Evolutionary conservation across 2,797 vertebrate genomes (phyloP), one percentile per base, ranked within the genome.

Genomic region (Hylomyscus alleni): DNA sequence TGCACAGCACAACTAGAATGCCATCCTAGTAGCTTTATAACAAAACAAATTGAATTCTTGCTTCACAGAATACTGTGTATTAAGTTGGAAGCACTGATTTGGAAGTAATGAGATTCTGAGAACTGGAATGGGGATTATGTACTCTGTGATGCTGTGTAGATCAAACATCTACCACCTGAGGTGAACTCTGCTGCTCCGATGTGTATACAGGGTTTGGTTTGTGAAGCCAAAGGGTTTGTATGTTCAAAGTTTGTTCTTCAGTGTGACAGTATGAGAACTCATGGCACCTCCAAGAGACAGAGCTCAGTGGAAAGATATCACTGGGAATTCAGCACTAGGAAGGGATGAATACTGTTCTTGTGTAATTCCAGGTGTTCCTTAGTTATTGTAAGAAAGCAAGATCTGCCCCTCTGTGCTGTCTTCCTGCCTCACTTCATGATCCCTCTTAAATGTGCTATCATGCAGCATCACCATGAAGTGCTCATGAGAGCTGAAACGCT

Each of bases 21-120:
- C n/a, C 60, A 89, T 65, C 72, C 34, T 72, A 65, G 58, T 62
- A 47, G 8, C 22, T 76, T 40, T 81, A 96, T 62, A 76, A 69
- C 67, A 77, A 90, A 24, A 87, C 60, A 90, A 83, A 87, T 0
- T 77, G 34, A 95, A 90, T 76, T 90, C 44, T 44, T 11, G 31
- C 29, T 10, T 88, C 87, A 83, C 24, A 82, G 24, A 65, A 60
- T 37, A 60, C 11, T 93, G 34, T 47, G 81, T 90, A 44, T 72
- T 40, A 87, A 91, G 76, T 44, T 34, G 47, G 82, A 62, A 40
- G 29, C n/a, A 60, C 31, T 56, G n/a, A 22, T 24, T 88, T 10
- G 69, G 50, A 88, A 95, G 69, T 72, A 78, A 91, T 11, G 5
- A 56, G 76, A 47, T 37, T 56, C 54, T 91, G n/a, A 60, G 92